Evolutionary conservation across 30 jellyfish, hydroid and myxozoan species (phyloP).

Genomic region (Sanderia malayensis): DNA sequence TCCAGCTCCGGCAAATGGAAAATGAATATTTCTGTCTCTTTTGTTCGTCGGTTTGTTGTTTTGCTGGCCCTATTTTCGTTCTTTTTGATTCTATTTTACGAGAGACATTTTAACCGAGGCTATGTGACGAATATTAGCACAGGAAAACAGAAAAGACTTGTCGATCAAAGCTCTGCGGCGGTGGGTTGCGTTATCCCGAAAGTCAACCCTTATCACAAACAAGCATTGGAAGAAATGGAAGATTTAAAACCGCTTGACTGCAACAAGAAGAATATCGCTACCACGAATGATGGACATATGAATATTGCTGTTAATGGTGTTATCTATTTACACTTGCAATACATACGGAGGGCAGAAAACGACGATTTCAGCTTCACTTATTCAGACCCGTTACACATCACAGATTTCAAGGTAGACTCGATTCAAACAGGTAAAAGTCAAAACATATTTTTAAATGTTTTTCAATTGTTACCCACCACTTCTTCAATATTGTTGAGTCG

Average conservation of each 20-base stretch:
- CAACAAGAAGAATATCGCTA: constrained; percentile 14
- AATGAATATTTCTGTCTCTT: too few species aligned
- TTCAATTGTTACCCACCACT: neutral
- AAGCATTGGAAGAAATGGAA: constrained; percentile 37
- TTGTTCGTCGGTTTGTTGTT: too few species aligned
- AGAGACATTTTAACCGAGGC: neutral
- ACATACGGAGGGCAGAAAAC: constrained; percentile 39
- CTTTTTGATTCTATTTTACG: neutral
- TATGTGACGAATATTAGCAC: neutral
- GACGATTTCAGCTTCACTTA: constrained; percentile 31
- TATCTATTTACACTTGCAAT: constrained; percentile 19
- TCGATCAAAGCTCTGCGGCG: neutral
- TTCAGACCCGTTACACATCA: constrained; percentile 19
- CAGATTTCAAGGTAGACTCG: neutral
- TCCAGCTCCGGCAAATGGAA: too few species aligned
- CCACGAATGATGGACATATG: constrained; percentile 5
- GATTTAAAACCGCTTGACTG: constrained; percentile 40
- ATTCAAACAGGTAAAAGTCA: constrained; percentile 5
- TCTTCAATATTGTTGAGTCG: too few species aligned
- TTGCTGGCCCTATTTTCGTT: neutral
- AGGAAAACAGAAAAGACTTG: neutral
- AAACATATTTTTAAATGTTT: neutral
- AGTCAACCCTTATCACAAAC: constrained; percentile 47
- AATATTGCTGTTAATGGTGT: constrained; percentile 12
- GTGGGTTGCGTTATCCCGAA: constrained; percentile 43